Base-by-base conservation (phyloP, 92 coral and sea anemone species). In the Phymanthus crucifer region DNA sequence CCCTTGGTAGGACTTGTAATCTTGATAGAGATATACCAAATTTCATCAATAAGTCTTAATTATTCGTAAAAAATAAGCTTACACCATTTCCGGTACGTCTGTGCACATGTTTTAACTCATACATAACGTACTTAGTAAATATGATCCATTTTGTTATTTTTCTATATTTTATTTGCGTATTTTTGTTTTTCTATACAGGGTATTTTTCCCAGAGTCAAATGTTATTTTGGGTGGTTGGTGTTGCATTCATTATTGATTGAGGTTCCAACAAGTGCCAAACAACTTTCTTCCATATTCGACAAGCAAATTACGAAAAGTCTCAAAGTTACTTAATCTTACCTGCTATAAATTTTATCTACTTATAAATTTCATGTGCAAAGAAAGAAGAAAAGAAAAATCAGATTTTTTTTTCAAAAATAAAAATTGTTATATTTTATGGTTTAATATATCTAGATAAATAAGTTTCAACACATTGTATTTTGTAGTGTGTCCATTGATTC, bases 261-360 rank as follows among this genome's bases (percentile, higher is more conserved):
- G 8, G 14, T 61, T 61, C 68, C 68, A 61, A 61, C 68, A 54
- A 54, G 64, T 54, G 64, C 26, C 11, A 54, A 54, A 54, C 64
- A 54, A 54, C 6, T 26, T 61, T 34, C 14, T 27, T 61, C n/a
- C n/a, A n/a, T n/a, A 27, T 61, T 27, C 32, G 29, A 61, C 68
- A 61, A 27, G 68, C 34, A 8, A 61, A 10, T 8, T 23, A n/a
- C 33, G 18, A 61, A 61, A 27, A 11, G 18, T 43, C 48, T 43
- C n/a, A n/a, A n/a, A n/a, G n/a, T n/a, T n/a, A n/a, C n/a, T 7
- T 43, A 43, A 43, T 14, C 48, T 43, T 43, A 43, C 14, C 13
- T 38, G 11, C 14, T 43, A 43, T 1, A 43, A 43, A 7, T n/a
- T n/a, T n/a, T n/a, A n/a, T n/a, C n/a, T 26, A 61, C 27, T 57